Conservation (phyloP, 1,140 invertebrate genomes). For the Panagrolaimus sp. region DNA sequence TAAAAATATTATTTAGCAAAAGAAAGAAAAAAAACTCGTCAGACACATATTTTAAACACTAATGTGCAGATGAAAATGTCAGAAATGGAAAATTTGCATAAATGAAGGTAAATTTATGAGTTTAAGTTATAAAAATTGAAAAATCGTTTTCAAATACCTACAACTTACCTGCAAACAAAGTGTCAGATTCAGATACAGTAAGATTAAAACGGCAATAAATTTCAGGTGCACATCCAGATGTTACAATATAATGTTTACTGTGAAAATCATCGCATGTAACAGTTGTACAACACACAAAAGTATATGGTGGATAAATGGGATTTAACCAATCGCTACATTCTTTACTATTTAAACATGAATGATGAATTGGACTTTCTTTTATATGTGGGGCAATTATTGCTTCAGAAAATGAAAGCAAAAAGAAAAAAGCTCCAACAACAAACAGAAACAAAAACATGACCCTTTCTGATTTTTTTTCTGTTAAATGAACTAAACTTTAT, state of each 20-base stretch:
- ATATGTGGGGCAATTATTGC: not conserved
- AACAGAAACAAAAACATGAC: too few relatives aligned
- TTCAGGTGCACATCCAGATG: not conserved
- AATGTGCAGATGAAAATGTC: too few relatives aligned
- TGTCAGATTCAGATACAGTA: not conserved
- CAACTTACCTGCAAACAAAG: conserved; percentile 8
- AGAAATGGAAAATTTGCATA: too few relatives aligned
- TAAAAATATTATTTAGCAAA: not conserved
- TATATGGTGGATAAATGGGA: conserved; percentile 13
- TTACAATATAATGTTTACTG: conserved; percentile 6
- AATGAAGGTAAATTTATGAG: too few relatives aligned
- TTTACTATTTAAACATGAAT: conserved; percentile 6
- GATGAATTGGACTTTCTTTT: conserved; percentile 5
- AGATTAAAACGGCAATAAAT: not conserved
- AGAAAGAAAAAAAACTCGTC: too few relatives aligned
- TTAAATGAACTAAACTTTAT: too few relatives aligned
- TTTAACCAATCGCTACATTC: not conserved
- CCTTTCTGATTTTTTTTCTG: too few relatives aligned
- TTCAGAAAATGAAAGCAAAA: too few relatives aligned
- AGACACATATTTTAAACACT: too few relatives aligned
- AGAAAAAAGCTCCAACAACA: too few relatives aligned
- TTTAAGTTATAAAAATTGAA: too few relatives aligned
- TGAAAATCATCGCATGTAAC: conserved; percentile 5
- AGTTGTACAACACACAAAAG: conserved; percentile 12
- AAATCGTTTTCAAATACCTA: too few relatives aligned